These are phyloP conservation scores for Thripadectes ignobilis DNA, from an alignment of 2,797 vertebrate genomes.

Conservation along the genomic window DNA sequence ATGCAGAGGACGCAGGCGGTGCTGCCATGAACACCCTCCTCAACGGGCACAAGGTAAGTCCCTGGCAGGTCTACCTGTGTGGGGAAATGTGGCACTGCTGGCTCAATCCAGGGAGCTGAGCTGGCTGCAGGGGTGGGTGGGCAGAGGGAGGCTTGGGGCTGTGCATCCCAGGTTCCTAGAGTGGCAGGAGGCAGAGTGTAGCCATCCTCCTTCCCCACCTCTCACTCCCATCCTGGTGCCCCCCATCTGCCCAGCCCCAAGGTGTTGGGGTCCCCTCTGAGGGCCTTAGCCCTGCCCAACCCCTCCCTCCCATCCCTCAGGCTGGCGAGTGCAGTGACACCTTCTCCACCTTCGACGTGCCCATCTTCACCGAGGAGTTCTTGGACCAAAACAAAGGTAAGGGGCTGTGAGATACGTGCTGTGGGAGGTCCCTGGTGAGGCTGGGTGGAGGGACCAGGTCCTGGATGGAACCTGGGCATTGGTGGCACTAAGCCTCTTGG, in stretches of 20 bases:
- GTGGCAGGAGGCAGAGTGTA: neutral
- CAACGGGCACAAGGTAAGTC: constrained; percentile 77
- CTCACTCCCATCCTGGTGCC: accelerated
- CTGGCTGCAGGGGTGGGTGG: neutral
- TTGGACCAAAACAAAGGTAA: constrained; percentile 98
- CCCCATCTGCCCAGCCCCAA: neutral
- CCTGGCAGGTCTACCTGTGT: neutral
- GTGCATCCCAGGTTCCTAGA: neutral
- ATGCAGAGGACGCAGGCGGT: constrained; percentile 65
- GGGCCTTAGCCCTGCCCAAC: neutral
- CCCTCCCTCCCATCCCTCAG: constrained; percentile 36
- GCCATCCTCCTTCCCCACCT: neutral
- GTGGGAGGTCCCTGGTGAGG: neutral
- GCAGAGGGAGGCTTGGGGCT: neutral
- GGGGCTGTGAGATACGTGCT: neutral
- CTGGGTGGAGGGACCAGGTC: accelerated
- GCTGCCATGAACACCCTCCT: constrained; percentile 68
- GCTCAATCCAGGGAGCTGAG: neutral
- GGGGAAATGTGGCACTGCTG: neutral
- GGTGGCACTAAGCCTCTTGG: neutral
- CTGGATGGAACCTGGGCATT: accelerated
- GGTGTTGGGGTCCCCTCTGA: neutral
- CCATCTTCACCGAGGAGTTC: constrained; percentile 98
- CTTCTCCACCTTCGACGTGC: constrained; percentile 88
- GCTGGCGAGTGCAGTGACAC: constrained; percentile 79